Evolutionary conservation across 2,797 vertebrate genomes (phyloP).

Genomic region (Hypotaenidia philippensis): DNA sequence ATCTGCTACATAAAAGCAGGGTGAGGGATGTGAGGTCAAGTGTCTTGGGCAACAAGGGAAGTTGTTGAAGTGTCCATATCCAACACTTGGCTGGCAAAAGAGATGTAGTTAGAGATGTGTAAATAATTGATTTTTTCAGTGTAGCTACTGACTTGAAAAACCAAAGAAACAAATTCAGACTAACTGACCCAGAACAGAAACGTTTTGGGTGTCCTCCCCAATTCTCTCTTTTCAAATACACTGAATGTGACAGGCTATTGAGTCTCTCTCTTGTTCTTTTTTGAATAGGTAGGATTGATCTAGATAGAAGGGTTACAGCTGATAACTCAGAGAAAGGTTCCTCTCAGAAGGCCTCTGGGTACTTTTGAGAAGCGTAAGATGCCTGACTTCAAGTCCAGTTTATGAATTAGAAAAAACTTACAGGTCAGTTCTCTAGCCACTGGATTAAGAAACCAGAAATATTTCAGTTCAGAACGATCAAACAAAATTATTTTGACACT

Average conservation of each 20-base stretch:
- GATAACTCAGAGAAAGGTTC: background rate
- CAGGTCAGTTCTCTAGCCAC: background rate
- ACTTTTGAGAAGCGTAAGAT: background rate
- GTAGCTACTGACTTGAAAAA: conserved; percentile 36
- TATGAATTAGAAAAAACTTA: background rate
- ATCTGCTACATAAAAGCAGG: background rate
- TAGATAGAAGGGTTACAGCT: background rate
- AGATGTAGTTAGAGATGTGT: background rate
- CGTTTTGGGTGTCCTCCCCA: rapidly evolving
- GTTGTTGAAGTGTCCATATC: background rate
- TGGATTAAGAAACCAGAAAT: background rate
- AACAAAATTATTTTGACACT: background rate
- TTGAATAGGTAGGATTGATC: background rate
- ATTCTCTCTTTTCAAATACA: background rate
- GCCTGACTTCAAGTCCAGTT: background rate
- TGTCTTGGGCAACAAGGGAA: background rate
- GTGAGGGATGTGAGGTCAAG: background rate
- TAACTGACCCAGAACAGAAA: conserved; percentile 4
- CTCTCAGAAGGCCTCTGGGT: background rate
- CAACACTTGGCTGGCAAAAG: background rate
- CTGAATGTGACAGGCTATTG: background rate
- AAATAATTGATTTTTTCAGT: conserved; percentile 54
- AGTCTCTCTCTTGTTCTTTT: background rate
- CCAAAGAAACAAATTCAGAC: conserved; percentile 10
- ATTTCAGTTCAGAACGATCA: background rate